Conservation (phyloP, 2,113 vertebrate genomes). For the Pseudopodoces humilis region DNA sequence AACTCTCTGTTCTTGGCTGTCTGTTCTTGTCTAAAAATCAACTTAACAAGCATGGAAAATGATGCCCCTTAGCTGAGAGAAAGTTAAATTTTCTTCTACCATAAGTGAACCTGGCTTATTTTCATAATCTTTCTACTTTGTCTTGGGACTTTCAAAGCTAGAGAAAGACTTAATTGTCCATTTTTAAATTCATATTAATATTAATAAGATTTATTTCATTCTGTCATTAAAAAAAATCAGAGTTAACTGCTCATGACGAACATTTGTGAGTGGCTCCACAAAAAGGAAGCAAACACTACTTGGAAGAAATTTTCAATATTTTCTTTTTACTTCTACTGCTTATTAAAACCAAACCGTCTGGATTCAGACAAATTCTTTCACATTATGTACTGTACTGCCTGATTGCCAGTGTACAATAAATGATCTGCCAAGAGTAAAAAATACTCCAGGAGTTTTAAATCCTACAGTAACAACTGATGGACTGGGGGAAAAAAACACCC, state of each 20-base stretch:
- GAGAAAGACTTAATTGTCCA: neutral
- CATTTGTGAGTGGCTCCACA: neutral
- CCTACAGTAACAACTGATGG: neutral
- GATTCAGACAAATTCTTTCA: neutral
- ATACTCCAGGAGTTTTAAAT: neutral
- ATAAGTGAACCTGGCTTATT: neutral
- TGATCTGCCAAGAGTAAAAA: conserved; percentile 13
- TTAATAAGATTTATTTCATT: neutral
- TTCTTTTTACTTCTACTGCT: neutral
- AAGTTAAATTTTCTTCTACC: neutral
- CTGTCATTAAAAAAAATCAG: neutral
- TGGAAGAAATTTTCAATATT: neutral
- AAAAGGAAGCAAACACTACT: neutral
- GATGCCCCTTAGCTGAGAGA: neutral
- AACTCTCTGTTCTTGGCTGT: neutral
- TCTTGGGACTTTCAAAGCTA: neutral
- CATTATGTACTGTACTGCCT: neutral
- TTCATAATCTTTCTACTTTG: neutral
- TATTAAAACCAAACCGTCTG: neutral
- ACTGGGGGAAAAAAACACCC: neutral
- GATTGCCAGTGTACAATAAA: neutral
- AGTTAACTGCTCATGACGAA: neutral
- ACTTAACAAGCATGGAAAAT: neutral
- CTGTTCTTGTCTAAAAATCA: neutral
- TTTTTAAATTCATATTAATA: neutral